Evolutionary conservation across 2,797 vertebrate species (phyloP).

Genomic region (Simalia tracyae): DNA sequence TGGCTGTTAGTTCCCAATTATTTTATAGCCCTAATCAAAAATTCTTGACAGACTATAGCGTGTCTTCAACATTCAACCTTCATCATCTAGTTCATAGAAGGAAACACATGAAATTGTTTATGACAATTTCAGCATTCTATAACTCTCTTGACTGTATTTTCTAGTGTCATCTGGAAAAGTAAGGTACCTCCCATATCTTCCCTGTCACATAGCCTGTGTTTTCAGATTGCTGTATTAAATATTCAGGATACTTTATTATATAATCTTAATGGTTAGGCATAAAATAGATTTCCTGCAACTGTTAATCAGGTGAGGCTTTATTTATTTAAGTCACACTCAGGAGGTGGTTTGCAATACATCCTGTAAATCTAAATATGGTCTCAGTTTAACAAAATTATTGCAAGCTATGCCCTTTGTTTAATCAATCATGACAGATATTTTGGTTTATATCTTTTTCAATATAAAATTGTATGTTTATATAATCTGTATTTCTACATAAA

Average conservation of each 20-base stretch:
- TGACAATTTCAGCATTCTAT: not conserved
- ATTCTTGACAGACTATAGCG: not conserved
- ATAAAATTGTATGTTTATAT: constrained; percentile 15
- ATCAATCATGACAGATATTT: not conserved
- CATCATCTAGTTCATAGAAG: not conserved
- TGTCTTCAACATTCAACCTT: not conserved
- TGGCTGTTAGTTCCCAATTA: constrained; percentile 22
- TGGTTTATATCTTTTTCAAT: not conserved
- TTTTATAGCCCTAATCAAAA: not conserved
- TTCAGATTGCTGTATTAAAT: constrained; percentile 31
- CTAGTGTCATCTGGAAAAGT: not conserved
- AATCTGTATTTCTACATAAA: constrained; percentile 19
- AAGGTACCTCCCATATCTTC: not conserved
- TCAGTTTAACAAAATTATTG: constrained; percentile 17
- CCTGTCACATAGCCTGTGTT: not conserved
- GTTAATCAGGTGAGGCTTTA: not conserved
- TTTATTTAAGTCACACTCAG: constrained; percentile 5
- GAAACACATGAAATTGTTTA: not conserved
- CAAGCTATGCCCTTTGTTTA: not conserved
- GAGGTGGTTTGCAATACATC: not conserved
- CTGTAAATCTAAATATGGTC: not conserved
- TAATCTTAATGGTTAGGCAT: not conserved
- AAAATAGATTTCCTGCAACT: constrained; percentile 4
- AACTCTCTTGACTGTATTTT: not conserved
- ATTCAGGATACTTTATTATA: not conserved